A percentile compares a stretch with the other conserved stretches of the same genome.
Conservation (phyloP, 2,797 vertebrate species). For the Alcedo atthis region DNA sequence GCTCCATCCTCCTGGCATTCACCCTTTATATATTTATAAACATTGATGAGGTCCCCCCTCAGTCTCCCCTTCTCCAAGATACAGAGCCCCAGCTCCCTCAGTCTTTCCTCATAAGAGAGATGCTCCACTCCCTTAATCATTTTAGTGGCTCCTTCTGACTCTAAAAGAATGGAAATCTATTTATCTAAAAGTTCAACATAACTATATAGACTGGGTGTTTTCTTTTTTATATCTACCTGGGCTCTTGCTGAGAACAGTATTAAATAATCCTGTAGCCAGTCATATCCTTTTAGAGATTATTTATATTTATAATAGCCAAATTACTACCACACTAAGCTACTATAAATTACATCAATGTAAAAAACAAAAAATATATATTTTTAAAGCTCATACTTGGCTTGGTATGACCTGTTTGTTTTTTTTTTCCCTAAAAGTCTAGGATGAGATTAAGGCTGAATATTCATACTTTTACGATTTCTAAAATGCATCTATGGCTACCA, state of each 20-base stretch:
- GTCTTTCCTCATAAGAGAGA: no score
- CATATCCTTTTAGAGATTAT: neutral
- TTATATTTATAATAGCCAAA: neutral
- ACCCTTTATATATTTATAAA: no score
- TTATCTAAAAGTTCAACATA: neutral
- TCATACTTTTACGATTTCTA: neutral
- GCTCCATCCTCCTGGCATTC: no score
- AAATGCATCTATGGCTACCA: neutral
- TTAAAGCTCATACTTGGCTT: neutral
- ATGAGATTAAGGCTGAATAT: neutral
- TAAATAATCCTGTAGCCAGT: neutral
- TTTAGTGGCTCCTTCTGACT: neutral
- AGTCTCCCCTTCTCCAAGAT: no score
- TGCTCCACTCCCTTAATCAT: no score
- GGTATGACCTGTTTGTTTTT: neutral
- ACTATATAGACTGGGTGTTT: neutral
- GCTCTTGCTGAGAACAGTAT: neutral
- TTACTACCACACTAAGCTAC: neutral
- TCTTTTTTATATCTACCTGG: neutral
- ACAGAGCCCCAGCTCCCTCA: no score
- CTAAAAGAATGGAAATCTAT: neutral
- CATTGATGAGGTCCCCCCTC: no score
- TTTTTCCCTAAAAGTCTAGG: neutral
- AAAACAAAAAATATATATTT: neutral
- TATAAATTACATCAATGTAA: neutral